Percentiles rank a stretch among this genome's conserved stretches.
Conservation (phyloP, 2,888 invertebrate species). For the Chymomyza fuscimana region DNA sequence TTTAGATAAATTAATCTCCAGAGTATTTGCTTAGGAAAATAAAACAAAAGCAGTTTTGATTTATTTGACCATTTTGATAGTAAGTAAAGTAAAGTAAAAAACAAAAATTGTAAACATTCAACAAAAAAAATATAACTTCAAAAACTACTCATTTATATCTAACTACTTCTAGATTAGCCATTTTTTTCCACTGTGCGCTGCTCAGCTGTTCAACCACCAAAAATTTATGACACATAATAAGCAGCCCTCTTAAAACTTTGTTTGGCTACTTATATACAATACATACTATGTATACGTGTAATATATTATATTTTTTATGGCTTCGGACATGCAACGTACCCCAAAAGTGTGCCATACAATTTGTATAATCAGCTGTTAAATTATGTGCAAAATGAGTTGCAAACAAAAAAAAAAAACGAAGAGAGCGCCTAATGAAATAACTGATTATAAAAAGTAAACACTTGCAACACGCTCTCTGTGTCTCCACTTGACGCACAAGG, state of each 20-base stretch:
- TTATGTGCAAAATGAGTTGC: constrained; percentile 60
- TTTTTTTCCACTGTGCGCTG: not conserved
- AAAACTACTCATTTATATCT: no score
- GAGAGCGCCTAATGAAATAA: constrained; percentile 1
- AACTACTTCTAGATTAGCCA: not conserved
- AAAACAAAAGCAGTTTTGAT: no score
- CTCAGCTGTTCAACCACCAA: constrained; percentile 1
- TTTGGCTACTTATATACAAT: constrained; percentile 23
- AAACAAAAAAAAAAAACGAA: constrained; percentile 3
- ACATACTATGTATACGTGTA: not conserved
- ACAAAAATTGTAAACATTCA: no score
- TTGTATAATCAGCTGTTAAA: constrained; percentile 70
- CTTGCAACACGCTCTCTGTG: not conserved
- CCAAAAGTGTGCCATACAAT: constrained; percentile 40
- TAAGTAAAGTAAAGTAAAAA: no score
- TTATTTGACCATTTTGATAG: no score
- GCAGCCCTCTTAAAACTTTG: constrained; percentile 49
- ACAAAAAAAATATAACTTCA: no score
- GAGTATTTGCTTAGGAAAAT: no score
- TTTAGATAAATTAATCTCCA: no score
- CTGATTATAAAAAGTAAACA: constrained; percentile 11
- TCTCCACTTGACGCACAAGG: constrained; percentile 28
- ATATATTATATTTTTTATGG: constrained; percentile 63
- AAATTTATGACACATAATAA: constrained; percentile 63
- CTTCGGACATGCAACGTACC: constrained; percentile 60